Evolutionary conservation across 1,140 invertebrate genomes (phyloP).

Genomic region (Drosophila watanabei): DNA sequence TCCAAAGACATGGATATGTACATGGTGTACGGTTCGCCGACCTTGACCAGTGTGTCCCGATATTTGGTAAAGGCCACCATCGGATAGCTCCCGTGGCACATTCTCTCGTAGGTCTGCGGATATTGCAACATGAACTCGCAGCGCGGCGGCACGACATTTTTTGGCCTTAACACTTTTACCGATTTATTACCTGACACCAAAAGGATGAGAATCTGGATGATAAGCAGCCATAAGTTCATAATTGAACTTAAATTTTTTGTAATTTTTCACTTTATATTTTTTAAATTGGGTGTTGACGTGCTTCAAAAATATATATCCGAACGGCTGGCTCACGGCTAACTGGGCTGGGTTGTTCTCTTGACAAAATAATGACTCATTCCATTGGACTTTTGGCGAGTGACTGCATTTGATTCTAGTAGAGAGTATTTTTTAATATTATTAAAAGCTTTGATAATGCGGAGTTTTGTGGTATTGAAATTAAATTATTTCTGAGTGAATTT

Average conservation of each 20-base stretch:
- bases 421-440: background rate
- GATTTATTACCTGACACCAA: background rate
- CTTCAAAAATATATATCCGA: background rate
- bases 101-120: background rate
- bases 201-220: background rate
- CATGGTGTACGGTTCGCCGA: constrained; percentile 43
- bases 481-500: background rate
- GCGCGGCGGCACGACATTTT: constrained; percentile 28
- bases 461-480: background rate
- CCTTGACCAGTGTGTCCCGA: constrained; percentile 51
- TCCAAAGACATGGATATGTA: constrained; percentile 42
- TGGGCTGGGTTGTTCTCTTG: background rate
- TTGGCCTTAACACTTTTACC: background rate
- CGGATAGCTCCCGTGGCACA: constrained; percentile 44
- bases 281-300: background rate
- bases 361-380: background rate
- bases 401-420: background rate
- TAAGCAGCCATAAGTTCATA: background rate
- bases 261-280: background rate
- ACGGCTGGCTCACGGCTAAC: background rate
- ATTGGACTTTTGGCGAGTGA: background rate
- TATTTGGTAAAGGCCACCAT: constrained; percentile 47
- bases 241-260: background rate
- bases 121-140: constrained; percentile 32
- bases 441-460: background rate